phyloP scores from a whole-genome alignment of 2,888 invertebrate genomes.

The Drosophila nigricruria region DNA sequence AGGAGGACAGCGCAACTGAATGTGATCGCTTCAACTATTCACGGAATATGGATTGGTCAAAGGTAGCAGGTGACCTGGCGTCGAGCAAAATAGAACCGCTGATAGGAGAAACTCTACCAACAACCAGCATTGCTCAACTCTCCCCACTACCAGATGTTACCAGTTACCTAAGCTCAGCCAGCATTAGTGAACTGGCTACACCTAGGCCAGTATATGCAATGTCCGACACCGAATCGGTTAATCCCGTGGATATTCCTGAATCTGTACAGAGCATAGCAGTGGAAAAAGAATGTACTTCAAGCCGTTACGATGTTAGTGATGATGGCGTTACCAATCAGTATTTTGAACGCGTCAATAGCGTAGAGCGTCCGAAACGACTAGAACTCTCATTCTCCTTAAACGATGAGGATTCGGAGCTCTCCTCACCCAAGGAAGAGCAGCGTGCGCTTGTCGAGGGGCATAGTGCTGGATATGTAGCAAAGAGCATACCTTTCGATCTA shows the following conservation, averaged over 20 bases:
- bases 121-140: constrained; percentile 78
- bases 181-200: constrained; percentile 76
- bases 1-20: constrained; percentile 78
- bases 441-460: constrained; percentile 39
- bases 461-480: constrained; percentile 17
- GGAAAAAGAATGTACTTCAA: constrained; percentile 31
- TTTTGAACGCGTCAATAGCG: constrained; percentile 84
- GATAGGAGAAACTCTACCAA: constrained; percentile 42
- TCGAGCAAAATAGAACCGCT: constrained; percentile 47
- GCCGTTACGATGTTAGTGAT: constrained; percentile 80
- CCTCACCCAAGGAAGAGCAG: constrained; percentile 25
- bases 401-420: constrained; percentile 62
- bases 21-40: constrained; percentile 70
- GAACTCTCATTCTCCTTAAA: constrained; percentile 82
- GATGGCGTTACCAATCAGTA: constrained; percentile 85
- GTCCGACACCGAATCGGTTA: constrained; percentile 59
- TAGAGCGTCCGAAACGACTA: constrained; percentile 83
- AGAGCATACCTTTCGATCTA: background rate
- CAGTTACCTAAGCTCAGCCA: constrained; percentile 59
- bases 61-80: constrained; percentile 54
- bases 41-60: constrained; percentile 61
- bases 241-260: constrained; percentile 35
- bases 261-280: constrained; percentile 18
- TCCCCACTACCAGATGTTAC: constrained; percentile 78
- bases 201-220: constrained; percentile 60